These are phyloP conservation scores for Caenorhabditis remanei DNA, from an alignment of 1,140 invertebrate species.

Conservation along the genomic window DNA sequence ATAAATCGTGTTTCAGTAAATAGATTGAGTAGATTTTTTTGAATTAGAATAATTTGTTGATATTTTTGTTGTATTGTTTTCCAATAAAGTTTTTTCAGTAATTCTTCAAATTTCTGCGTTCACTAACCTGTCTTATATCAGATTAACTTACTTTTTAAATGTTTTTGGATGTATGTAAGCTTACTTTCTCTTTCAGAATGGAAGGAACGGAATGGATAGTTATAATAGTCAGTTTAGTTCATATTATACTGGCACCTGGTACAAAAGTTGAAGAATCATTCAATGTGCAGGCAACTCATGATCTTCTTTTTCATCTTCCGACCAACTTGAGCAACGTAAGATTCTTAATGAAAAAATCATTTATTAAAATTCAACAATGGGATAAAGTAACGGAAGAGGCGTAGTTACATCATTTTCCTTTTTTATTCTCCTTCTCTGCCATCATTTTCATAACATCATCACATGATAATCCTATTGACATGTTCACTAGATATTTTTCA, in stretches of 20 bases:
- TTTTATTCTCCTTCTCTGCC: background rate
- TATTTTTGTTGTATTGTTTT: background rate
- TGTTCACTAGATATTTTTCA: background rate
- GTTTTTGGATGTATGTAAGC: too few species aligned
- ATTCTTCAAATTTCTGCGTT: background rate
- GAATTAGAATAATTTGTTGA: background rate
- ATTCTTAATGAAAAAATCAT: background rate
- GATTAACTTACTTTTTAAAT: background rate
- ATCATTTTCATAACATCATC: constrained; percentile 7
- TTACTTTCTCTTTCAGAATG: background rate
- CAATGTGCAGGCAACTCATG: constrained; percentile 95
- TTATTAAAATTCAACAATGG: background rate
- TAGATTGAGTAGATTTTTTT: too few species aligned
- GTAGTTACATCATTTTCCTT: too few species aligned
- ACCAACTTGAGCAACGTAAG: constrained; percentile 42
- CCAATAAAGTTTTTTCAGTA: background rate
- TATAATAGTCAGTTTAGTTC: background rate
- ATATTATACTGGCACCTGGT: constrained; percentile 4
- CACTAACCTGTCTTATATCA: background rate
- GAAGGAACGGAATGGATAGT: constrained; percentile 33
- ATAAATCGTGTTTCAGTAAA: background rate
- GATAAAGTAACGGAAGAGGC: too few species aligned
- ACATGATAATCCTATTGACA: constrained; percentile 24
- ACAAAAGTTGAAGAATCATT: constrained; percentile 92
- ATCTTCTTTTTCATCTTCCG: constrained; percentile 85